These are phyloP conservation scores for Temnothorax ravouxi DNA, from an alignment of 2,888 invertebrate genomes.

Conservation along the genomic window DNA sequence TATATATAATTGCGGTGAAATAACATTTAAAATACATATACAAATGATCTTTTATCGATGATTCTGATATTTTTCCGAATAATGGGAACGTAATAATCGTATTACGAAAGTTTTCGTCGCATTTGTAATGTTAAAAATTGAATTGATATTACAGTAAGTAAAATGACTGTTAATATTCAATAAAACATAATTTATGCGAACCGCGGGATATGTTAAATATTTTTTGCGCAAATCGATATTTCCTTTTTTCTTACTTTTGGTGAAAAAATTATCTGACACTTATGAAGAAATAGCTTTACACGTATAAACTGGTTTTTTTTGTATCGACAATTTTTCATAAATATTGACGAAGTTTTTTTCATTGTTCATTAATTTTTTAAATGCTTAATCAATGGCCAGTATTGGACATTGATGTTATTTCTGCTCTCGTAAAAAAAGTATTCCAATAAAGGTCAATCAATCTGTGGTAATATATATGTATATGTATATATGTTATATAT, in stretches of 20 bases:
- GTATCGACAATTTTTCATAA: neutral
- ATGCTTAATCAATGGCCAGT: neutral
- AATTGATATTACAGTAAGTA: neutral
- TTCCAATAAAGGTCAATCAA: constrained; percentile 1
- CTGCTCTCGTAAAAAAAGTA: neutral
- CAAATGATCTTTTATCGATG: neutral
- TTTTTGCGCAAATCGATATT: neutral
- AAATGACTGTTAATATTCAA: neutral
- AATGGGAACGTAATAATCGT: neutral
- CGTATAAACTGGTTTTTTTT: neutral
- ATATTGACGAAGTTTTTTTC: neutral
- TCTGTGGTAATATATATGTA: constrained; percentile 4
- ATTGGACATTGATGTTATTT: constrained; percentile 27
- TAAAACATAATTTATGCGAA: neutral
- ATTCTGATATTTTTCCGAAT: neutral
- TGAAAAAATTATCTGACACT: neutral
- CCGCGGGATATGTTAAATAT: neutral
- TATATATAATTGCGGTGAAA: neutral
- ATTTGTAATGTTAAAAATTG: neutral
- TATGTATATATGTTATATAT: too few species aligned
- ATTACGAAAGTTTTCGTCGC: neutral
- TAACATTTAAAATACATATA: neutral
- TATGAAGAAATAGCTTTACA: neutral
- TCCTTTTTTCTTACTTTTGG: neutral
- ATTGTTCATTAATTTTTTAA: constrained; percentile 21